Evolutionary conservation across 92 coral and sea anemone species (phyloP).

Genomic region (Porites cylindrica): DNA sequence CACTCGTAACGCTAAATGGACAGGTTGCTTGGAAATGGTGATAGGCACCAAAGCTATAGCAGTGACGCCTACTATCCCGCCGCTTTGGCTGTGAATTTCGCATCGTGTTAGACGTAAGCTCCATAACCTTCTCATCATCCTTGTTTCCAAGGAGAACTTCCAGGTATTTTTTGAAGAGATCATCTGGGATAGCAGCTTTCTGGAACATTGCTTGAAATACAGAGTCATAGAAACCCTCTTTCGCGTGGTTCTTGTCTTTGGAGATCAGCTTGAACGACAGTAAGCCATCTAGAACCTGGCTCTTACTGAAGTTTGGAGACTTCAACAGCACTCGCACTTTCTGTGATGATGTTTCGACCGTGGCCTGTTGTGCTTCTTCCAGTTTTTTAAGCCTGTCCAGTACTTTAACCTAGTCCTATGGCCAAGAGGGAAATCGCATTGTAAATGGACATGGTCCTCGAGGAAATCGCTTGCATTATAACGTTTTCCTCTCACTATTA

Average conservation of each 20-base stretch:
- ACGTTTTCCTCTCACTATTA: neutral
- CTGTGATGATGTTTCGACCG: neutral
- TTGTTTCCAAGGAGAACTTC: neutral
- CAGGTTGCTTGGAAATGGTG: too few species aligned
- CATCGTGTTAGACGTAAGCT: conserved; percentile 28
- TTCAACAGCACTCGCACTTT: neutral
- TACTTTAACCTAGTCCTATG: conserved; percentile 7
- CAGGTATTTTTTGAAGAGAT: neutral
- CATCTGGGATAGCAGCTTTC: conserved; percentile 10
- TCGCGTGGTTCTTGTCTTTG: neutral
- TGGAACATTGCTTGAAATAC: conserved; percentile 5
- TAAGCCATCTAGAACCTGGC: neutral
- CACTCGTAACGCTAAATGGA: too few species aligned
- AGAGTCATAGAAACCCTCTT: conserved; percentile 9
- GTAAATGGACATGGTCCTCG: neutral
- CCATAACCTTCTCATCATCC: conserved; percentile 4
- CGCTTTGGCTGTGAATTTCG: neutral
- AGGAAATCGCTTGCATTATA: neutral
- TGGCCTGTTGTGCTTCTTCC: neutral
- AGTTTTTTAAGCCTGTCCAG: conserved; percentile 4
- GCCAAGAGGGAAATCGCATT: neutral
- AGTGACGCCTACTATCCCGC: conserved; percentile 1
- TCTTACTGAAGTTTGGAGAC: neutral
- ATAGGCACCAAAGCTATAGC: neutral
- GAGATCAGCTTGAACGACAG: conserved; percentile 1